Conservation (phyloP, 2,888 invertebrate genomes). For the Campoplex capitator region DNA sequence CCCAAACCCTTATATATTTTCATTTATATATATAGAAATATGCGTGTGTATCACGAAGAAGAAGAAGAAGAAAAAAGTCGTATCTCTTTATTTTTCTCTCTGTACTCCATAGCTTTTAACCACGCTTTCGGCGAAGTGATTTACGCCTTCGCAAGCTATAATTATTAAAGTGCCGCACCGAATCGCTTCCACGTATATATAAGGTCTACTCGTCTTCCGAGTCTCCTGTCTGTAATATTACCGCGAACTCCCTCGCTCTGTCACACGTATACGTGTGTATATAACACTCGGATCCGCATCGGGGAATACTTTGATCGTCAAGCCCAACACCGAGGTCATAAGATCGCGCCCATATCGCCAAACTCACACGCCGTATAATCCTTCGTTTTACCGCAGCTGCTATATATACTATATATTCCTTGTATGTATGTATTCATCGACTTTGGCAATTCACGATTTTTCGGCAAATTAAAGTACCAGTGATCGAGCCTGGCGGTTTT, state of each 20-base stretch:
- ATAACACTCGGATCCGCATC: conserved; percentile 45
- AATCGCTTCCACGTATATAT: conserved; percentile 71
- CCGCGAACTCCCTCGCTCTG: conserved; percentile 11
- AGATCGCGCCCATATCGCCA: conserved; percentile 31
- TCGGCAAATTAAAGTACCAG: background rate
- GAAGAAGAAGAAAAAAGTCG: no score
- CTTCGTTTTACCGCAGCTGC: conserved; percentile 1
- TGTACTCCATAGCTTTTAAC: conserved; percentile 64
- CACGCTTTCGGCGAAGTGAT: conserved; percentile 79
- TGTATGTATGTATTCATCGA: background rate
- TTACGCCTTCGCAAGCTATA: conserved; percentile 76
- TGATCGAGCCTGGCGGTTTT: background rate
- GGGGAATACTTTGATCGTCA: conserved; percentile 38
- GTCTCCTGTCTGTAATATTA: conserved; percentile 39
- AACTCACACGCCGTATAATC: conserved; percentile 34
- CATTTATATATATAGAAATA: conserved; percentile 25
- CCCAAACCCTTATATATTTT: conserved; percentile 27
- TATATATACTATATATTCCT: background rate
- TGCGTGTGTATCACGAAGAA: background rate
- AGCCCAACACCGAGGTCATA: conserved; percentile 45
- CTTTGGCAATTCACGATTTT: background rate
- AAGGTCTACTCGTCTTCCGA: conserved; percentile 36
- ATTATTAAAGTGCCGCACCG: conserved; percentile 77
- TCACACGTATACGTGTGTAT: conserved; percentile 46
- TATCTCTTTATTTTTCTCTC: conserved; percentile 21